These are phyloP conservation scores for Macrosoma leucophasiata DNA, from an alignment of 2,888 invertebrate species.

Conservation along the genomic window DNA sequence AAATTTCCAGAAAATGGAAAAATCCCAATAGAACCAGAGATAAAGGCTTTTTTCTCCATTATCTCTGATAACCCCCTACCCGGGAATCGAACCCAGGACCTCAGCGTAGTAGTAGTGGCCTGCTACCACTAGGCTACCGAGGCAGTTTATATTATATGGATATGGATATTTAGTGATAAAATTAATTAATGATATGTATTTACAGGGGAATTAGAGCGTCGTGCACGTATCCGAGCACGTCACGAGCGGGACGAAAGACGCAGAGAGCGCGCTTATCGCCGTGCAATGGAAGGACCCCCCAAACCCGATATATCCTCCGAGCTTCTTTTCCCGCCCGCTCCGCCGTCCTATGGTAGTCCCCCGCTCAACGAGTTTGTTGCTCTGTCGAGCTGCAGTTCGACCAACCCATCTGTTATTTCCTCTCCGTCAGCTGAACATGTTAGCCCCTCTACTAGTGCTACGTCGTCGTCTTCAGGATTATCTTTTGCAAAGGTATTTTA, in stretches of 20 bases:
- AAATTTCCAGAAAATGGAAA: no score
- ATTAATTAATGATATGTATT: no score
- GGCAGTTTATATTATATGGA: no score
- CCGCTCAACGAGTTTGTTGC: slow-evolving; percentile 22
- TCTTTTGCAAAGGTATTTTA: slow-evolving; percentile 64
- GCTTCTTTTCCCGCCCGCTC: slow-evolving; percentile 53
- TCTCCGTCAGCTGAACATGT: slow-evolving; percentile 6
- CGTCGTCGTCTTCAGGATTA: slow-evolving; percentile 44
- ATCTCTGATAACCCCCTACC: no score
- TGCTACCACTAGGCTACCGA: no score
- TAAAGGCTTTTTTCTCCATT: no score
- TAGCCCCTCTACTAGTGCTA: slow-evolving; percentile 26
- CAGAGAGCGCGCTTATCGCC: slow-evolving; percentile 86
- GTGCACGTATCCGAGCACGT: slow-evolving; percentile 81
- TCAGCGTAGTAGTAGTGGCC: no score
- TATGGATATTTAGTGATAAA: no score
- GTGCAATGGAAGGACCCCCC: slow-evolving; percentile 80
- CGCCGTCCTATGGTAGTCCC: slow-evolving; percentile 35
- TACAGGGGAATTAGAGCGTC: slow-evolving; percentile 82
- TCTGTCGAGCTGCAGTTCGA: slow-evolving; percentile 1
- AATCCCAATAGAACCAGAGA: no score
- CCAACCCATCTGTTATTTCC: neutral
- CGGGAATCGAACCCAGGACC: no score
- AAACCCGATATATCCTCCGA: slow-evolving; percentile 77
- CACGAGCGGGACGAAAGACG: slow-evolving; percentile 86